These are phyloP conservation scores for Tapirus terrestris DNA, from an alignment of 2,113 vertebrate species.

Conservation along the genomic window DNA sequence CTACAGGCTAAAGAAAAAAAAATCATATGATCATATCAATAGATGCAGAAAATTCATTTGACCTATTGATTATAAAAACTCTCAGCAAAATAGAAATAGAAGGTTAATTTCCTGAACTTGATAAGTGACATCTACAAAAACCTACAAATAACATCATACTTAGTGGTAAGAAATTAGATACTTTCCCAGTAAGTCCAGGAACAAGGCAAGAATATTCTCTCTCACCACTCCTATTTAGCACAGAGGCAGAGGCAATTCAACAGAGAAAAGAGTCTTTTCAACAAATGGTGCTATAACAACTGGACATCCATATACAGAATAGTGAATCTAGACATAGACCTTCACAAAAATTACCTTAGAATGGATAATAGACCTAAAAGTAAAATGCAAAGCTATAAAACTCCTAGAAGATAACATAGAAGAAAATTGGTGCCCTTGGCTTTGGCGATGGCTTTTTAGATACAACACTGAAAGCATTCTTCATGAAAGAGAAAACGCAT, in stretches of 20 bases:
- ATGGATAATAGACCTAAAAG: not conserved
- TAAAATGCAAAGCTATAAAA: not conserved
- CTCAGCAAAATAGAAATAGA: not conserved
- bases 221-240: not conserved
- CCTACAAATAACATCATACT: not conserved
- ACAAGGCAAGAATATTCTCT: not conserved
- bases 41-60: not conserved
- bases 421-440: not conserved
- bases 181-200: not conserved
- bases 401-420: not conserved
- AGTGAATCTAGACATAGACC: not conserved
- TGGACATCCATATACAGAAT: not conserved
- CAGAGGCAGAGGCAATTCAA: not conserved
- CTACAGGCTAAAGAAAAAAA: not conserved
- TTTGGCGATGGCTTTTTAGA: not conserved
- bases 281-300: not conserved
- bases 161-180: not conserved
- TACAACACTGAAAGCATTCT: not conserved
- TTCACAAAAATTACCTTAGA: not conserved
- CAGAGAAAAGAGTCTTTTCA: not conserved
- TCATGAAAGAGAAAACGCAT: not conserved
- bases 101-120: not conserved
- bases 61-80: not conserved
- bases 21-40: not conserved
- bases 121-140: not conserved